A percentile compares a stretch with the other conserved stretches of the same genome.
phyloP scores from a whole-genome alignment of 2,888 invertebrate species.

The Muscina levida region DNA sequence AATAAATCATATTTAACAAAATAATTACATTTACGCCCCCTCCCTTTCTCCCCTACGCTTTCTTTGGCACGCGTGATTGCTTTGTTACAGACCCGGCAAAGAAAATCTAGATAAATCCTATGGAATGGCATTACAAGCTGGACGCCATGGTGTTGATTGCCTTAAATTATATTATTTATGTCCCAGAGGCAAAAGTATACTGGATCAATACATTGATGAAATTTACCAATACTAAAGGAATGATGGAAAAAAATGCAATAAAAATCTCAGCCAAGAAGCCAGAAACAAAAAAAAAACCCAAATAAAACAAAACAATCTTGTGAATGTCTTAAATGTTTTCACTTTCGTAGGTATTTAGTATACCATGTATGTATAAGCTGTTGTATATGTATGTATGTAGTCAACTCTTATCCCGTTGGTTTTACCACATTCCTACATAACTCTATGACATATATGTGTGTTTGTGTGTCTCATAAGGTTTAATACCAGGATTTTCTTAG shows the following conservation, averaged over 20 bases:
- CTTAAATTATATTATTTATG: constrained; percentile 53
- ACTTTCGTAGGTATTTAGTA: not conserved
- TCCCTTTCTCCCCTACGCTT: not conserved
- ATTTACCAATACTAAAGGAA: constrained; percentile 32
- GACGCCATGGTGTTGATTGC: constrained; percentile 61
- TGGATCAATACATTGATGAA: constrained; percentile 63
- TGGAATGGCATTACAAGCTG: constrained; percentile 52
- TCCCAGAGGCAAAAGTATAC: constrained; percentile 56
- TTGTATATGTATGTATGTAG: too few relatives aligned
- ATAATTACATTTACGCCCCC: constrained; percentile 29
- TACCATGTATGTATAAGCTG: too few relatives aligned
- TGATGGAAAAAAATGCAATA: constrained; percentile 18
- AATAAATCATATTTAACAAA: constrained; percentile 19
- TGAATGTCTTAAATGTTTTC: constrained; percentile 59
- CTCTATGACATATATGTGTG: not conserved
- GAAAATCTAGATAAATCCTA: constrained; percentile 57
- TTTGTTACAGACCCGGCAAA: constrained; percentile 48
- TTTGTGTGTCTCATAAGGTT: constrained; percentile 34
- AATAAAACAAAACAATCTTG: constrained; percentile 52
- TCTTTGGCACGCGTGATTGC: too few relatives aligned
- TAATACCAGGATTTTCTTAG: constrained; percentile 39
- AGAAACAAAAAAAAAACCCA: constrained; percentile 15
- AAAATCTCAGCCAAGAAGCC: constrained; percentile 38
- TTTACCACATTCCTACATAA: not conserved
- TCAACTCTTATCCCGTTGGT: too few relatives aligned